phyloP scores from a whole-genome alignment of 2,888 invertebrate species.

The Melanargia galathea region DNA sequence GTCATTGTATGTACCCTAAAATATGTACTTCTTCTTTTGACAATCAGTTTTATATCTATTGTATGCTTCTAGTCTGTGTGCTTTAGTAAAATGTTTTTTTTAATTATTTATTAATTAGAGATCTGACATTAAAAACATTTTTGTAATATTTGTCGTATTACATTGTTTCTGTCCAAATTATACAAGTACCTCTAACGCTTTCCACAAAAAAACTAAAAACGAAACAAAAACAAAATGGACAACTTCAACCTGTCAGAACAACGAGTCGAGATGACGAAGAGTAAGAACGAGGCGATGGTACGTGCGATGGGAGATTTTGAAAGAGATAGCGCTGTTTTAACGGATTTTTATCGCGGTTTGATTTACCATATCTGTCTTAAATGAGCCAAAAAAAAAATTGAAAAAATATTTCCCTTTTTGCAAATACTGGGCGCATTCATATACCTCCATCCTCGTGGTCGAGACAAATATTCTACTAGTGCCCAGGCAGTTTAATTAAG shows the following conservation, averaged over 20 bases:
- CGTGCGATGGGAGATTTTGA: conserved; percentile 60
- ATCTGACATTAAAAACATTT: too few species aligned
- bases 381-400: not conserved
- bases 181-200: conserved; percentile 46
- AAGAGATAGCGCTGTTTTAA: conserved; percentile 38
- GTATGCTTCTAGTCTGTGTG: too few species aligned
- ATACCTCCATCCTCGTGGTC: too few species aligned
- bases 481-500: not conserved
- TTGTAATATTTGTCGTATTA: too few species aligned
- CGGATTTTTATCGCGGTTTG: conserved; percentile 39
- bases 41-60: too few species aligned
- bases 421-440: too few species aligned
- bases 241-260: conserved; percentile 39
- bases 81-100: too few species aligned
- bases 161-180: too few species aligned
- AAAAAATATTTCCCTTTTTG: too few species aligned
- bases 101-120: too few species aligned
- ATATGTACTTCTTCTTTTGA: too few species aligned
- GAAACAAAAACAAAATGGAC: conserved; percentile 42
- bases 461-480: not conserved
- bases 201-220: conserved; percentile 44
- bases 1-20: too few species aligned
- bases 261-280: conserved; percentile 43
- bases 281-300: conserved; percentile 41
- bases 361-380: not conserved